phyloP scores from a whole-genome alignment of 2,888 invertebrate genomes.

The Mechanitis messenoides region DNA sequence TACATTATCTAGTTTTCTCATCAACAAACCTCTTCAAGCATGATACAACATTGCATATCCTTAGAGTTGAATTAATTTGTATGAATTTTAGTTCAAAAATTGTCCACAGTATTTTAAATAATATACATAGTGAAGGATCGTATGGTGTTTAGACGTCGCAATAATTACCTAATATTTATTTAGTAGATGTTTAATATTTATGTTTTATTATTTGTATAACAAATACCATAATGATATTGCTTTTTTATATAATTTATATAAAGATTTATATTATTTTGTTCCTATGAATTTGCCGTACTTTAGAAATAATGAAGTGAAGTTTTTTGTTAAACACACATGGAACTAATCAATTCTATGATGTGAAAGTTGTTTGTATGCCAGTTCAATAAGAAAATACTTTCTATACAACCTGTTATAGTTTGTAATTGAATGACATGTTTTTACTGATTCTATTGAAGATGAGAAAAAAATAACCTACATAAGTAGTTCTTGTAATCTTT shows the following conservation, averaged over 20 bases:
- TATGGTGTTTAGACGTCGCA: too few species aligned
- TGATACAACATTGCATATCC: too few species aligned
- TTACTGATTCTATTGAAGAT: neutral
- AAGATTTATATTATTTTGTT: neutral
- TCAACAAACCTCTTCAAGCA: too few species aligned
- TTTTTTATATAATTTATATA: neutral
- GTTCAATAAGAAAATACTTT: conserved; percentile 2
- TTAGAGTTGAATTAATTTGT: too few species aligned
- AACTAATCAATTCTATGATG: conserved; percentile 4
- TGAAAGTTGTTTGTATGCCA: conserved; percentile 1
- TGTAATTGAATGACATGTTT: conserved; percentile 5
- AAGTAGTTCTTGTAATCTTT: too few species aligned
- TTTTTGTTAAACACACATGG: neutral
- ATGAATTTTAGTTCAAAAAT: too few species aligned
- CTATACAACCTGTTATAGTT: conserved; percentile 6
- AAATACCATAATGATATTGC: neutral
- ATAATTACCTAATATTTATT: too few species aligned
- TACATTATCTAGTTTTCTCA: too few species aligned
- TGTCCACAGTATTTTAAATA: too few species aligned
- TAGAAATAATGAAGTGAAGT: neutral
- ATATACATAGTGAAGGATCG: too few species aligned
- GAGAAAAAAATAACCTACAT: neutral
- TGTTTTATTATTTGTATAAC: too few species aligned
- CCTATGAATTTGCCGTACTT: conserved; percentile 3
- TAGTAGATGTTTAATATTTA: too few species aligned